A percentile compares a stretch with the other conserved stretches of the same genome.
These are phyloP conservation scores for Crioceris asparagi DNA, from an alignment of 2,888 invertebrate genomes.

Conservation along the genomic window DNA sequence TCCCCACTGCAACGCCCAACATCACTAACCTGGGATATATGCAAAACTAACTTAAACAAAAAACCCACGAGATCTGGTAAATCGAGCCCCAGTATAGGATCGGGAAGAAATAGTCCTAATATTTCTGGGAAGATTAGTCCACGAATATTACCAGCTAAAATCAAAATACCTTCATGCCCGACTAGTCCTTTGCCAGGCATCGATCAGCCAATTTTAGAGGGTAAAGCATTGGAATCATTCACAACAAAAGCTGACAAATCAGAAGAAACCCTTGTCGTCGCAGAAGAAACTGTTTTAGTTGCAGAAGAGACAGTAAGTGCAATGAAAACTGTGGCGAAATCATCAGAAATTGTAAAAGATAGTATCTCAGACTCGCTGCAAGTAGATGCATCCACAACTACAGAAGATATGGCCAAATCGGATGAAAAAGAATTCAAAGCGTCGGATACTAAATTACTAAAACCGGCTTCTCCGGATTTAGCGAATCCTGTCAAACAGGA, in stretches of 20 bases:
- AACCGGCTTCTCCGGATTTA: no score
- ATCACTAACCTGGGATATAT: conserved; percentile 90
- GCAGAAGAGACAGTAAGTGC: neutral
- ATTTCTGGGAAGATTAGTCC: conserved; percentile 51
- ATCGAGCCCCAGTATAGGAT: conserved; percentile 41
- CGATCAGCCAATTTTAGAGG: conserved; percentile 36
- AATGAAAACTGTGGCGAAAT: neutral
- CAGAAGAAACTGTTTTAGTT: neutral
- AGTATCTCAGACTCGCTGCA: neutral
- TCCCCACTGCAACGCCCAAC: conserved; percentile 74
- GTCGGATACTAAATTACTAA: neutral
- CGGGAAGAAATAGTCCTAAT: conserved; percentile 49
- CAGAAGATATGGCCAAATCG: neutral
- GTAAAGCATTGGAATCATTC: conserved; percentile 19
- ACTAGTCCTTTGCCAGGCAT: conserved; percentile 38
- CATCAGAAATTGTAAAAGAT: neutral
- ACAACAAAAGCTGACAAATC: neutral
- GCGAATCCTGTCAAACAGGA: no score
- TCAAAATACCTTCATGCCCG: conserved; percentile 27
- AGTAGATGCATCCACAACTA: neutral
- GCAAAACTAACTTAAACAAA: conserved; percentile 57
- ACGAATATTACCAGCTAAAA: conserved; percentile 40
- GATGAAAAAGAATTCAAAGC: neutral
- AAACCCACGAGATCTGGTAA: conserved; percentile 37
- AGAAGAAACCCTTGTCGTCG: neutral